Evolutionary conservation across 2,797 vertebrate species (phyloP), one percentile per base, ranked within the genome.

Genomic region (Diplodus sargus): DNA sequence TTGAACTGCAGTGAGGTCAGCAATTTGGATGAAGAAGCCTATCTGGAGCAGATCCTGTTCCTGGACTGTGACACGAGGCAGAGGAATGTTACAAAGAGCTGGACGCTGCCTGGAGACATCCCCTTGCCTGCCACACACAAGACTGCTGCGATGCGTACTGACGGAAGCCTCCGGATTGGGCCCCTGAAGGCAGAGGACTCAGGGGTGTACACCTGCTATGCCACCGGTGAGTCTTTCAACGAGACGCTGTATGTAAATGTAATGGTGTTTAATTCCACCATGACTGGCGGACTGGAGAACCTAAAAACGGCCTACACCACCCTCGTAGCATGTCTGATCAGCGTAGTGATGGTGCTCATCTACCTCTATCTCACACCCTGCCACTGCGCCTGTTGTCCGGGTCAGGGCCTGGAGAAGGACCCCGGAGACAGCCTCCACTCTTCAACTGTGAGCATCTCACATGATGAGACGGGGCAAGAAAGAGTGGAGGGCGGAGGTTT

Each of bases 261-360:
- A 28, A 92, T 92, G 84, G 98, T 99, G 74, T 92, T 96, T 76
- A 99, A 99, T 89, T 93, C 93, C 90, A 98, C 97, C 67, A 66
- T 86, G 74, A 95, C 85, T 0, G 93, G 94, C 9, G 93, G 95
- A 15, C 92, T 96, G 4, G 97, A 99, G 75, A 96, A 95, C 58
- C 93, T 99, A 56, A 99, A 99, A 92, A 99, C 98, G 0, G 98
- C 97, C 67, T 99, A 99, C 88, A 99, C 98, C 89, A 99, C 98
- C 0, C 94, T 99, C 0, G 95, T 97, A 85, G 98, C 96, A 45
- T 99, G 98, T 56, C 92, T 98, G 91, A 92, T 97, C 80, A 99
- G 97, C 51, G 88, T 98, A 52, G 94, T 99, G 49, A 94, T 99
- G 92, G 96, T 99, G 45, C 94, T 99, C 68, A 95, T 99, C 91